phyloP scores from a whole-genome alignment of 2,888 invertebrate genomes.

The Craniophora ligustri region DNA sequence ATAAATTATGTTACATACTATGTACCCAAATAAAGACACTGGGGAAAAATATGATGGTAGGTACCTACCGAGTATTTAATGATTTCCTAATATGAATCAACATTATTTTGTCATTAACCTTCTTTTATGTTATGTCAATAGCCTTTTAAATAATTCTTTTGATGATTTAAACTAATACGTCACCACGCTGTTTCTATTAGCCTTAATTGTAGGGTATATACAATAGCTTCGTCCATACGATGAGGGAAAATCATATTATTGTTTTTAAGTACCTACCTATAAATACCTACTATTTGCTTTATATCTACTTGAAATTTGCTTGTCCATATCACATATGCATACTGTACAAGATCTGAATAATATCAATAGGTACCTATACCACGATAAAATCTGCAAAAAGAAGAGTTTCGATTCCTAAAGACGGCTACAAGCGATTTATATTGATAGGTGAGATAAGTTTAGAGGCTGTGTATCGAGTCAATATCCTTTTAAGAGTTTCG shows the following conservation, averaged over 20 bases:
- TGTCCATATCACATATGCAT: too few species aligned
- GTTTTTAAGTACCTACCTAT: not conserved
- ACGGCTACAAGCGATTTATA: too few species aligned
- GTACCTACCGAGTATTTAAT: not conserved
- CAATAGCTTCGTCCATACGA: not conserved
- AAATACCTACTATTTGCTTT: too few species aligned
- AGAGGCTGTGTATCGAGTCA: slow-evolving; percentile 54
- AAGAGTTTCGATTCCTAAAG: too few species aligned
- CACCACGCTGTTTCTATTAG: slow-evolving; percentile 55
- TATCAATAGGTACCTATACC: too few species aligned
- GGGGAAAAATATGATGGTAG: not conserved
- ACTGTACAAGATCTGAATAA: too few species aligned
- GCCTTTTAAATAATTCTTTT: slow-evolving; percentile 47
- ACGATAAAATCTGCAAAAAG: too few species aligned
- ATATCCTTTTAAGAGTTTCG: slow-evolving; percentile 58
- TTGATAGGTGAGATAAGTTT: slow-evolving; percentile 3
- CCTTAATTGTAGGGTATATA: slow-evolving; percentile 60
- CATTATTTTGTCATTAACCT: slow-evolving; percentile 68
- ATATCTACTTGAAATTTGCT: too few species aligned
- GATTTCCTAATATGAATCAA: slow-evolving; percentile 22
- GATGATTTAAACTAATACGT: slow-evolving; percentile 40
- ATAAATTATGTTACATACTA: not conserved
- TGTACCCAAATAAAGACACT: not conserved
- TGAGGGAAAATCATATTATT: not conserved
- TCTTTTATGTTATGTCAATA: slow-evolving; percentile 54